phyloP scores from a whole-genome alignment of 1,140 invertebrate species.

The Drosophila saltans region DNA sequence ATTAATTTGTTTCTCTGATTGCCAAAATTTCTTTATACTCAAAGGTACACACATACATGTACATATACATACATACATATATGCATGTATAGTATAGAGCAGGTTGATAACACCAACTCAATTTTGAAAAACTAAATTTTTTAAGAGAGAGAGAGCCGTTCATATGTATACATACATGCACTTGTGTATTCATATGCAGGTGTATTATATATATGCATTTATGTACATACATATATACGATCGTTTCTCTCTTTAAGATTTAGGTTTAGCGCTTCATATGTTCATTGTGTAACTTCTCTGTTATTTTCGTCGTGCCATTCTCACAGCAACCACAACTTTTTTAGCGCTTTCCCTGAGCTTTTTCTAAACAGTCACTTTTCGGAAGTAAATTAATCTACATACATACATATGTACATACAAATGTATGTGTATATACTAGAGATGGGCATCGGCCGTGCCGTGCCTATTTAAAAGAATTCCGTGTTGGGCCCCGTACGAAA shows the following conservation, averaged over 20 bases:
- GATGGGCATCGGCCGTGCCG: too few relatives aligned
- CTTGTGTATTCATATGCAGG: too few relatives aligned
- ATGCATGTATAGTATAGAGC: background rate
- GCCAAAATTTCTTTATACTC: too few relatives aligned
- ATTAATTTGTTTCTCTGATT: background rate
- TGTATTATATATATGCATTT: too few relatives aligned
- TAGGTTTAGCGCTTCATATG: background rate
- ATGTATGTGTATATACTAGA: too few relatives aligned
- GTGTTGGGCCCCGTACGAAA: too few relatives aligned
- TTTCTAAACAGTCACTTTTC: background rate
- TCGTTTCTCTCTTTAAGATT: background rate
- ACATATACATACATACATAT: background rate
- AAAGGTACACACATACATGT: background rate
- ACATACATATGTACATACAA: too few relatives aligned
- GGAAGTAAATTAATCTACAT: background rate
- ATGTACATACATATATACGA: background rate
- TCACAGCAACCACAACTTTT: background rate
- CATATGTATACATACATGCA: too few relatives aligned
- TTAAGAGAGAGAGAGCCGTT: background rate
- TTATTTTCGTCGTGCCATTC: constrained; percentile 3
- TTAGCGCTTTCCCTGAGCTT: constrained; percentile 1
- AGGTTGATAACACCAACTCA: background rate
- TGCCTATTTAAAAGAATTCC: too few relatives aligned
- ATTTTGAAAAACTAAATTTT: background rate
- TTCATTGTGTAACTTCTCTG: constrained; percentile 5